A percentile compares a stretch with the other conserved stretches of the same genome.
These are phyloP conservation scores for Alectura lathami DNA, from an alignment of 2,113 vertebrate species.

Conservation along the genomic window DNA sequence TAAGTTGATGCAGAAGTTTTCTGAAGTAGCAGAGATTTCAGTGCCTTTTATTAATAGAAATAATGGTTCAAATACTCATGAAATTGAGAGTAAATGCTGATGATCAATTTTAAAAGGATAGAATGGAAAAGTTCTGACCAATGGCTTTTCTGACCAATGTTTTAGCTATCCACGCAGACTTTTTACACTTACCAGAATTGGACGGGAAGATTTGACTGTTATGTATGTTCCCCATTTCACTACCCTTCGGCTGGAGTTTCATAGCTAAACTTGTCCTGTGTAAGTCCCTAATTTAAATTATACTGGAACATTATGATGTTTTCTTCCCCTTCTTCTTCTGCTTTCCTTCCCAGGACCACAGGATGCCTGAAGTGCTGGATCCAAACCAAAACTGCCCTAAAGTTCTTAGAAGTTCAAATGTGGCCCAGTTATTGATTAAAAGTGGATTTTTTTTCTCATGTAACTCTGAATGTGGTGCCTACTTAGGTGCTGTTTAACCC, in stretches of 20 bases:
- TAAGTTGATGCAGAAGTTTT: background rate
- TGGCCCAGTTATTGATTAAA: background rate
- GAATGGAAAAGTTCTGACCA: background rate
- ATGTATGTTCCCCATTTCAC: background rate
- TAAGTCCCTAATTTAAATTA: background rate
- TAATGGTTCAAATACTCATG: background rate
- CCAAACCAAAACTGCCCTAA: background rate
- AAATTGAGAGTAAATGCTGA: background rate
- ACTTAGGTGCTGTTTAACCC: background rate
- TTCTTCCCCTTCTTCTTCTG: too few species aligned
- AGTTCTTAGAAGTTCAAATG: background rate
- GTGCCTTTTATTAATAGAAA: background rate
- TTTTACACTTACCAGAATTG: background rate
- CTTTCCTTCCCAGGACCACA: background rate
- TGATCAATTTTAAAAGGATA: background rate
- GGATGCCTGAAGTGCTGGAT: background rate
- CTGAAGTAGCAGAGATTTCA: background rate
- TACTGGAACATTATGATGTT: background rate
- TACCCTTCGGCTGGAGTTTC: background rate
- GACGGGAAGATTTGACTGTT: background rate
- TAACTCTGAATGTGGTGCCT: background rate
- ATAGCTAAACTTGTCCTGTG: background rate
- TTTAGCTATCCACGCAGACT: background rate
- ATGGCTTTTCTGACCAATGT: background rate
- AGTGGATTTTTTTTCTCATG: background rate